phyloP scores from a whole-genome alignment of 1,140 invertebrate species.

The Paraescarpia echinospica region DNA sequence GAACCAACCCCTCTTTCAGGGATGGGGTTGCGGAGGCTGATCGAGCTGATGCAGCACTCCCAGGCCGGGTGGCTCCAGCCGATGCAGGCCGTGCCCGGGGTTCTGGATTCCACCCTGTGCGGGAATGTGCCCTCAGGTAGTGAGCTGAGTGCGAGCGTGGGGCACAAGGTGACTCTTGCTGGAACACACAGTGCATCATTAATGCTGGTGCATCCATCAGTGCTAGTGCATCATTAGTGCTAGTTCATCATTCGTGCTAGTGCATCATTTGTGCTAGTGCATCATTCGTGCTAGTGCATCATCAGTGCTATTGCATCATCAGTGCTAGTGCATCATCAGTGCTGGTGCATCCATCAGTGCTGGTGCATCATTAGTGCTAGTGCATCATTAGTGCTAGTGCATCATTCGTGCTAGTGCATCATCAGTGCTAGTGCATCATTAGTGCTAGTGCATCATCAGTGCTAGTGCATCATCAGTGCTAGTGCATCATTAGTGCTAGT shows the following conservation, averaged over 20 bases:
- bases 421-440: constrained; percentile 8
- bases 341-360: too few relatives aligned
- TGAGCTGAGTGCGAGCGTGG: constrained; percentile 49
- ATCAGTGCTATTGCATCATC: too few relatives aligned
- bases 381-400: background rate
- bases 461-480: background rate
- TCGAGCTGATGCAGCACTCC: background rate
- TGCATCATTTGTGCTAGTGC: background rate
- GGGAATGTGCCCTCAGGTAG: constrained; percentile 55
- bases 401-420: too few relatives aligned
- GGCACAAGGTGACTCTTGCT: constrained; percentile 44
- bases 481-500: constrained; percentile 1
- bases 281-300: too few relatives aligned
- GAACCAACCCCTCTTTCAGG: background rate
- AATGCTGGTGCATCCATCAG: background rate
- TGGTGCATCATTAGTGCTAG: background rate
- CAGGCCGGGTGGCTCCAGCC: constrained; percentile 27
- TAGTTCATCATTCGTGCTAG: background rate
- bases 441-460: background rate
- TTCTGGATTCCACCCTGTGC: constrained; percentile 48
- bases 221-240: background rate
- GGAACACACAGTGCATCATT: background rate
- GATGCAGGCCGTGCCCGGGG: constrained; percentile 42
- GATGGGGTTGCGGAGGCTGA: background rate
- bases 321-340: too few relatives aligned